These are phyloP conservation scores for Actinopyga echinites DNA, from an alignment of 53 echinoderm and acorn worm species.

Conservation along the genomic window DNA sequence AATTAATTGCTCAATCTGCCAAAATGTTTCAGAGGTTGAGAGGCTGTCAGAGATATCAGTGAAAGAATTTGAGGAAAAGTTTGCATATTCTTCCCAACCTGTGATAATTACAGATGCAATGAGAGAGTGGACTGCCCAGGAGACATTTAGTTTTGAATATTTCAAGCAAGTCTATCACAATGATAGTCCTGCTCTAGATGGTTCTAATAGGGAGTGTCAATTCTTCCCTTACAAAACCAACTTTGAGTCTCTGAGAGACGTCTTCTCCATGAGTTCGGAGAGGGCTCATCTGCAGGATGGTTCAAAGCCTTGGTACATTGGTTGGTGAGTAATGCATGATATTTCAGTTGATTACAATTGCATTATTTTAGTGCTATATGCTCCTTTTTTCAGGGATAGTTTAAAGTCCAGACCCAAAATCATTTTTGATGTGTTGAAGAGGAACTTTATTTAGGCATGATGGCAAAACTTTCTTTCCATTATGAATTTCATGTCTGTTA, in stretches of 20 bases:
- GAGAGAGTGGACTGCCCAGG: slow-evolving; percentile 74
- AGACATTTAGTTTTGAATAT: slow-evolving; percentile 80
- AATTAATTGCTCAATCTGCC: slow-evolving; percentile 72
- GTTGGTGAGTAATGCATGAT: slow-evolving; percentile 76
- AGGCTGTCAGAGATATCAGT: slow-evolving; percentile 50
- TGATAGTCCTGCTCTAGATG: slow-evolving; percentile 68
- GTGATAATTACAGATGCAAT: slow-evolving; percentile 84
- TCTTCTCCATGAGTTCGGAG: slow-evolving; percentile 81
- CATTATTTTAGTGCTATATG: background rate
- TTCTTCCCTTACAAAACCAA: slow-evolving; percentile 88
- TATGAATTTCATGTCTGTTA: no score
- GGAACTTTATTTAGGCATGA: no score
- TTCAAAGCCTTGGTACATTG: slow-evolving; percentile 94
- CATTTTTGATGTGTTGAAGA: no score
- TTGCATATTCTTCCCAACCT: slow-evolving; percentile 73
- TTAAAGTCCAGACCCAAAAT: no score
- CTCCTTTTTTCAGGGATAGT: no score
- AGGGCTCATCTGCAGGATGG: slow-evolving; percentile 71
- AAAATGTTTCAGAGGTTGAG: slow-evolving; percentile 55
- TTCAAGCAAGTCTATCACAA: slow-evolving; percentile 72
- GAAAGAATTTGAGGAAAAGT: slow-evolving; percentile 68
- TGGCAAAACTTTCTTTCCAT: no score
- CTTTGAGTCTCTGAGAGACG: slow-evolving; percentile 76
- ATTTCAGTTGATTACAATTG: no score
- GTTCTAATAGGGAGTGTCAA: slow-evolving; percentile 67